Base-by-base conservation (phyloP, 2,888 invertebrate species). In the Meiosimyza platycephala region DNA sequence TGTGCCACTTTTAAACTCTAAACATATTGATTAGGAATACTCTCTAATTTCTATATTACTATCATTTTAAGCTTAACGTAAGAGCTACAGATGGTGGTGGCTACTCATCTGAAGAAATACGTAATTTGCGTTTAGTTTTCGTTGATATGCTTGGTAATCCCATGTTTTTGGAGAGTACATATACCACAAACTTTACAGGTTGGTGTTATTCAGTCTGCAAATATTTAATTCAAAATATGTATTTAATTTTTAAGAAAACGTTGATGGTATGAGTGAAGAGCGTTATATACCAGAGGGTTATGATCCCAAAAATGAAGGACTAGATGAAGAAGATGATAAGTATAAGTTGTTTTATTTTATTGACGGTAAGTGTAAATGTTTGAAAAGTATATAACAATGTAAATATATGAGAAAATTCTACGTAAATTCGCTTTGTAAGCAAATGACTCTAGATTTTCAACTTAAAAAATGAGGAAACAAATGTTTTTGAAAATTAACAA, bases 91-190 rank as follows among this genome's bases (percentile, higher is more conserved):
- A 90, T 79, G 88, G 89, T 6, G 90, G 79, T 22, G 77, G 76
- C 13, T 76, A 76, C 67, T 59, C 68, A n/a, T 78, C 80, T 1
- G 68, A 55, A 15, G 72, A 77, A 72, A 64, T 79, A 16, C 78
- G 80, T 57, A 80, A 86, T 2, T 75, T 89, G 52, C 83, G 79
- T 2, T 83, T 89, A 0, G 83, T 88, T 28, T 89, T 90, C 78
- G 88, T 90, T 48, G 88, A 89, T 16, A 88, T 88, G 16, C 83
- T 86, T 50, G 89, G 88, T 3, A 87, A 88, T 15, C 90, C 90
- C 0, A 78, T 82, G 18, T 90, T 90, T 80, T 57, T 90, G 79
- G 11, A 72, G 0, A 60, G 54, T 0, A 77, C 76, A 1, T 79
- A 76, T 51, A 54, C 75, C 48, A 79, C 79, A 11, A 73, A 79